Base-by-base conservation (phyloP, 2,113 vertebrate genomes). In the Hippolais icterina region DNA sequence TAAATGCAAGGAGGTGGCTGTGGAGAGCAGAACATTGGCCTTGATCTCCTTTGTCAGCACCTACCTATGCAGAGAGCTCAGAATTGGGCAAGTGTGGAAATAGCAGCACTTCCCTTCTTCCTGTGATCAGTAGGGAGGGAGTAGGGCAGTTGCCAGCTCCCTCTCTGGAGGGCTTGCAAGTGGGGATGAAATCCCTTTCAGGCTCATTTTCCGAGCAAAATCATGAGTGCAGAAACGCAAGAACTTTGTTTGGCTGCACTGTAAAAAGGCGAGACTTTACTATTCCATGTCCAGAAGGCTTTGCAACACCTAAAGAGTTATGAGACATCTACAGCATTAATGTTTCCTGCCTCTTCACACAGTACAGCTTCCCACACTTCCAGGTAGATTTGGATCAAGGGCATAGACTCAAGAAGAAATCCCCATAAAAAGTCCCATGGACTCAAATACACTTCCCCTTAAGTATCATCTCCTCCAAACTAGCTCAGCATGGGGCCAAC, bases 1-100 rank as follows among this genome's bases (percentile, higher is more conserved):
- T 28, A 77, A 72, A 60, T 25, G 24, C 12, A 49, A 71, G 65
- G 23, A 29, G 80, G 29, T 14, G 16, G 12, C 46, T 37, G 11
- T 24, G 24, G 52, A n/a, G 8, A 46, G 59, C 29, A 83, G 47
- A 70, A 63, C 9, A 6, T 8, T 12, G 59, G 42, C 39, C 33
- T 69, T 29, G 24, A 66, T 74, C 42, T 66, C 12, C 27, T 63
- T 3, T 25, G 9, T 17, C 42, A 69, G 59, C 33, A 82, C 25
- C 17, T 54, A n/a, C 27, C 11, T 25, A 21, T 0, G 0, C 13
- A 75, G 49, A 3, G 5, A 83, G 20, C 21, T 66, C 66, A 74
- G 50, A 81, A 69, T 1, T 66, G 71, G 84, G 56, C 15, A 70
- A 60, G 19, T 21, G 28, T 19, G 13, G 52, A 84, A 65, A 66